phyloP scores from a whole-genome alignment of 2,797 vertebrate genomes.

The Sebastes aleutianus region DNA sequence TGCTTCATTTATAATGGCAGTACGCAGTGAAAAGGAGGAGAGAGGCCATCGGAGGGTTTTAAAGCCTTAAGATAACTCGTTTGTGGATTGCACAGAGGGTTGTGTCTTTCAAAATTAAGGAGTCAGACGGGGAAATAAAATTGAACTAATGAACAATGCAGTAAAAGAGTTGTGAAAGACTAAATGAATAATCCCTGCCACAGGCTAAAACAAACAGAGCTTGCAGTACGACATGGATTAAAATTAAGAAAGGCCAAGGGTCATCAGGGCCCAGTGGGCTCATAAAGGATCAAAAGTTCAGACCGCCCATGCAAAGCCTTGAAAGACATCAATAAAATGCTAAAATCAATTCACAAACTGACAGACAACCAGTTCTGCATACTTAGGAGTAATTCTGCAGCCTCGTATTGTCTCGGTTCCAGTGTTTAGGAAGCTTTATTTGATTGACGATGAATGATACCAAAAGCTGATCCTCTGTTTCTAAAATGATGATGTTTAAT shows the following conservation, averaged over 20 bases:
- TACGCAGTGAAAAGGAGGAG: slow-evolving; percentile 16
- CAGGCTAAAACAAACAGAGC: slow-evolving; percentile 26
- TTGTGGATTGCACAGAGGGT: neutral
- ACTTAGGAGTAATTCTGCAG: neutral
- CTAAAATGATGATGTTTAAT: slow-evolving; percentile 12
- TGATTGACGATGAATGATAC: neutral
- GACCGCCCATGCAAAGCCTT: neutral
- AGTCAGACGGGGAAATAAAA: slow-evolving; percentile 18
- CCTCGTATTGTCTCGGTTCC: neutral
- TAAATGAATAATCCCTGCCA: slow-evolving; percentile 26
- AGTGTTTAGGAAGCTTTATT: neutral
- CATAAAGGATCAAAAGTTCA: slow-evolving; percentile 16
- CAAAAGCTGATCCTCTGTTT: neutral
- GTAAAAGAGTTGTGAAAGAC: slow-evolving; percentile 2
- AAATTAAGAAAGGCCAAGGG: neutral
- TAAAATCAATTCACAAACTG: neutral
- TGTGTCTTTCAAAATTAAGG: slow-evolving; percentile 20
- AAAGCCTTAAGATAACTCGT: slow-evolving; percentile 19
- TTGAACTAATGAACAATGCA: slow-evolving; percentile 17
- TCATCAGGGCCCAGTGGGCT: neutral
- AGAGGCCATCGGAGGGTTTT: slow-evolving; percentile 2
- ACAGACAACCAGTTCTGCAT: neutral
- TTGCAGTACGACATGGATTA: slow-evolving; percentile 1
- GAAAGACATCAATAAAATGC: slow-evolving; percentile 17
- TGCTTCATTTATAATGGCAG: slow-evolving; percentile 8